phyloP scores from a whole-genome alignment of 2,113 vertebrate species.

The Agelaius phoeniceus region DNA sequence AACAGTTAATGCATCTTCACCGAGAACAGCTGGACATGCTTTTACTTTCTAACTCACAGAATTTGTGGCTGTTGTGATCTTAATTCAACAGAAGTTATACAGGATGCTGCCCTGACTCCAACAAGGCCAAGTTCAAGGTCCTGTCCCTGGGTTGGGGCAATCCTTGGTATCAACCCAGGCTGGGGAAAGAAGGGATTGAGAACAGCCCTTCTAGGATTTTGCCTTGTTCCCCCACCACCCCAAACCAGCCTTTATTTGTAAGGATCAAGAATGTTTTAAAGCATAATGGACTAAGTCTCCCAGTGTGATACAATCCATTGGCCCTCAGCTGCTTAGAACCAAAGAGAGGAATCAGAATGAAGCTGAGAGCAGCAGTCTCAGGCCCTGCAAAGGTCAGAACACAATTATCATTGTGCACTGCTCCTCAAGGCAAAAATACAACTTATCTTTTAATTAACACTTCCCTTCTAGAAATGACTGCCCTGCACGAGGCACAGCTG shows the following conservation, averaged over 20 bases:
- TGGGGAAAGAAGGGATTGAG: neutral
- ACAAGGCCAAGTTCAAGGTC: neutral
- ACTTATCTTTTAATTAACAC: conserved; percentile 45
- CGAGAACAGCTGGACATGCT: neutral
- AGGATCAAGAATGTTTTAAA: neutral
- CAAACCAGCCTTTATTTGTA: neutral
- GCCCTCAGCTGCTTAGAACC: neutral
- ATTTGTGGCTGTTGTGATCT: neutral
- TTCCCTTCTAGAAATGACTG: conserved; percentile 27
- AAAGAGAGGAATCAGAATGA: neutral
- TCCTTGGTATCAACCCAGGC: neutral
- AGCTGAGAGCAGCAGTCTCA: neutral
- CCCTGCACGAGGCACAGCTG: conserved; percentile 13
- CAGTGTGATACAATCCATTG: neutral
- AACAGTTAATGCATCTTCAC: neutral
- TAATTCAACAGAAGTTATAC: neutral
- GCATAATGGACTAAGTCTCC: neutral
- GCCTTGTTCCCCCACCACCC: neutral
- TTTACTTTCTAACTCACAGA: neutral
- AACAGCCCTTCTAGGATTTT: neutral
- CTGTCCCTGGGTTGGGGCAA: neutral
- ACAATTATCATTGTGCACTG: conserved; percentile 10
- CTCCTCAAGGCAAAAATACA: conserved; percentile 12
- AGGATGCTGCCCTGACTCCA: neutral
- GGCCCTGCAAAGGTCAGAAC: conserved; percentile 13